Conservation (phyloP, 2,113 vertebrate genomes). For the Myocastor coypus region DNA sequence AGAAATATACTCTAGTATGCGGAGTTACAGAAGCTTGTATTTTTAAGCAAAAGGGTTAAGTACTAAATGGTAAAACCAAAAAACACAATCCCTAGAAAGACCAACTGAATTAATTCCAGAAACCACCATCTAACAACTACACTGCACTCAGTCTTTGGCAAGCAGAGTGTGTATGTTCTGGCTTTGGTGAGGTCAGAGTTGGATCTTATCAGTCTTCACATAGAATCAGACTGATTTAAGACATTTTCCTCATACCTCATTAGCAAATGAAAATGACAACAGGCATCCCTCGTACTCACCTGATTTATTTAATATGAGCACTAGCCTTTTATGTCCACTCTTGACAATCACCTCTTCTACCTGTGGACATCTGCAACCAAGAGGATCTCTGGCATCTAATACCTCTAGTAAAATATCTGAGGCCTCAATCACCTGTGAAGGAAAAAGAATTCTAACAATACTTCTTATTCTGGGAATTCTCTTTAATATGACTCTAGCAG, state of each 20-base stretch:
- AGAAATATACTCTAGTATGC: constrained; percentile 4
- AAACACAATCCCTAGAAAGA: background rate
- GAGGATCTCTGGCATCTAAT: constrained; percentile 97
- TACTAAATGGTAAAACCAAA: background rate
- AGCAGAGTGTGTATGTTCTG: background rate
- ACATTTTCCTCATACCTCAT: constrained; percentile 86
- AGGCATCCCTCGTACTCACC: constrained; percentile 85
- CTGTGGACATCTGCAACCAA: constrained; percentile 95
- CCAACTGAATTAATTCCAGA: background rate
- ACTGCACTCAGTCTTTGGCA: background rate
- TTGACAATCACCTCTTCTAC: constrained; percentile 91
- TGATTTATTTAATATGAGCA: constrained; percentile 96
- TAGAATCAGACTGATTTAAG: constrained; percentile 82
- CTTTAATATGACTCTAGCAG: background rate
- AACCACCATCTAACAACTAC: background rate
- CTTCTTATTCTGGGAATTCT: background rate
- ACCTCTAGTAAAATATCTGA: constrained; percentile 95
- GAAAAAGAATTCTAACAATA: constrained; percentile 8
- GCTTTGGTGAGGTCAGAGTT: constrained; percentile 87
- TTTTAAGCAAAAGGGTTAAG: background rate
- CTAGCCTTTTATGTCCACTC: constrained; percentile 90
- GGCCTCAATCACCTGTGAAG: constrained; percentile 92
- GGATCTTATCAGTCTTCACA: constrained; percentile 88
- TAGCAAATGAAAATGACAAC: constrained; percentile 39
- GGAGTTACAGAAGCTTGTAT: background rate